These are phyloP conservation scores for Drosophila grimshawi DNA, from an alignment of 1,140 invertebrate genomes.

Conservation along the genomic window DNA sequence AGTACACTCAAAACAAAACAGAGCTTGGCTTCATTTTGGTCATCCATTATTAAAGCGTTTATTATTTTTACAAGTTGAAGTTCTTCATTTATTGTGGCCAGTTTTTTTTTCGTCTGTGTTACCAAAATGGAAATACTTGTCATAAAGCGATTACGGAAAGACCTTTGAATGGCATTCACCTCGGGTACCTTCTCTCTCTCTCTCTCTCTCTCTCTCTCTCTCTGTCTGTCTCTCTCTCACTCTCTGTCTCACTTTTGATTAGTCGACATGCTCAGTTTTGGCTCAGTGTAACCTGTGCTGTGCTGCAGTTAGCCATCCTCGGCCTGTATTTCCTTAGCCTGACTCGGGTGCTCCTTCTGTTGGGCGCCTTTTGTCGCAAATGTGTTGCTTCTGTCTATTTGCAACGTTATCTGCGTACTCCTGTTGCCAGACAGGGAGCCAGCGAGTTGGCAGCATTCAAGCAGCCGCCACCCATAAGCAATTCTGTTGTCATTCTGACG, in stretches of 20 bases:
- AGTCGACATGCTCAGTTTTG: neutral
- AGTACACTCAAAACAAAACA: neutral
- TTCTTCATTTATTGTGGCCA: too few relatives aligned
- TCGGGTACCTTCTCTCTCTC: too few relatives aligned
- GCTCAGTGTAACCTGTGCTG: constrained; percentile 9
- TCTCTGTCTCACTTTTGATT: neutral
- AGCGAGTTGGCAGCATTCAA: constrained; percentile 2
- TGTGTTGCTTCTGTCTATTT: constrained; percentile 78
- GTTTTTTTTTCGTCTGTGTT: neutral
- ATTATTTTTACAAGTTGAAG: too few relatives aligned
- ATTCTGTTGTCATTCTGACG: constrained; percentile 3
- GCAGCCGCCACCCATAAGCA: neutral
- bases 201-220: too few relatives aligned
- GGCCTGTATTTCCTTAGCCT: constrained; percentile 36
- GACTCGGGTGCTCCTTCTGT: neutral
- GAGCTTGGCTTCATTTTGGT: too few relatives aligned
- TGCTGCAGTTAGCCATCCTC: neutral
- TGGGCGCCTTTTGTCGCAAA: constrained; percentile 29
- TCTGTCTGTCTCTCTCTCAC: too few relatives aligned
- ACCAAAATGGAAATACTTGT: neutral
- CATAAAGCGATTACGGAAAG: neutral
- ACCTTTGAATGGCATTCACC: too few relatives aligned
- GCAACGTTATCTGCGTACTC: constrained; percentile 59
- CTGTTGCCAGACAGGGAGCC: constrained; percentile 32
- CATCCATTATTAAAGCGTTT: too few relatives aligned